A percentile compares a stretch with the other conserved stretches of the same genome.
Conservation (phyloP, 1,140 invertebrate genomes). For the Heliconius melpomene region DNA sequence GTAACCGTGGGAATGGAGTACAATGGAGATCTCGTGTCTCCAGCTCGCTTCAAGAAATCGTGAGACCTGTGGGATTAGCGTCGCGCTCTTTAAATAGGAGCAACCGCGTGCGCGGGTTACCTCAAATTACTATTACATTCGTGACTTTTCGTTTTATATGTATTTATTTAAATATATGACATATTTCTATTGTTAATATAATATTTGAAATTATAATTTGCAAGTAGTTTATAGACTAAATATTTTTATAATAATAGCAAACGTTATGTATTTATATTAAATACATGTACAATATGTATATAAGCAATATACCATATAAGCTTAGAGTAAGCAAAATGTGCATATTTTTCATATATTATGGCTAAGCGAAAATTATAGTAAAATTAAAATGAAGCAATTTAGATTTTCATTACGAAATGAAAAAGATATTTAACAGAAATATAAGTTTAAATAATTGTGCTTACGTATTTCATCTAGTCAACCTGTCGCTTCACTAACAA, state of each 20-base stretch:
- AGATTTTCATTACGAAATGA: too few relatives aligned
- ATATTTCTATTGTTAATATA: background rate
- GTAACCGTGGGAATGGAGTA: conserved; percentile 61
- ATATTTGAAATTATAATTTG: too few relatives aligned
- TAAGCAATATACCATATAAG: too few relatives aligned
- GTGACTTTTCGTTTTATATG: conserved; percentile 24
- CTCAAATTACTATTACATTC: conserved; percentile 33
- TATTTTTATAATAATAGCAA: too few relatives aligned
- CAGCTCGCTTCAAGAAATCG: conserved; percentile 61
- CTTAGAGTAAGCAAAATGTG: too few relatives aligned
- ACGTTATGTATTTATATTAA: too few relatives aligned
- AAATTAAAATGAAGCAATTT: too few relatives aligned
- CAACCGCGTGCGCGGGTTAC: conserved; percentile 44
- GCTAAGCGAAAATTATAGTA: too few relatives aligned
- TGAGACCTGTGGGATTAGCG: conserved; percentile 63
- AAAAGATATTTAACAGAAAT: too few relatives aligned
- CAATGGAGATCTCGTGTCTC: conserved; percentile 64
- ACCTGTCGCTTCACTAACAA: background rate
- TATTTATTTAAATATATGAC: background rate
- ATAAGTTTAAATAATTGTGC: background rate
- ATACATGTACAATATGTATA: too few relatives aligned
- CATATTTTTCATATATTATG: too few relatives aligned
- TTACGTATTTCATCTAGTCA: background rate
- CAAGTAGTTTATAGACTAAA: too few relatives aligned
- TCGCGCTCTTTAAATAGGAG: conserved; percentile 53